These are phyloP conservation scores for Scaptodrosophila lebanonensis DNA, from an alignment of 1,140 invertebrate genomes.

Conservation along the genomic window DNA sequence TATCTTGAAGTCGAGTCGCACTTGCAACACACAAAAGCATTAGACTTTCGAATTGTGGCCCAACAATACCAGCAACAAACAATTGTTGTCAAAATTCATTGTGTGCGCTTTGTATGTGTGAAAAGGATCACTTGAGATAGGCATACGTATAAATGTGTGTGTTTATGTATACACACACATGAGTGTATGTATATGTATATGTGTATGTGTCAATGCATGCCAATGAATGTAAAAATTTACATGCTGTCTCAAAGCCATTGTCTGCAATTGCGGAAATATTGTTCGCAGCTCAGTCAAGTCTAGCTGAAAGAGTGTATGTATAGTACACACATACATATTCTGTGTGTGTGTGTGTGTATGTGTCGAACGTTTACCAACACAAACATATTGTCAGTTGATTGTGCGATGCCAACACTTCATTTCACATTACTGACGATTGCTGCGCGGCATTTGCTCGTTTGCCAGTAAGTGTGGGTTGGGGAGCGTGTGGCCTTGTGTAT, in stretches of 20 bases:
- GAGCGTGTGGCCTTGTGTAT: not conserved
- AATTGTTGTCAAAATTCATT: conserved; percentile 72
- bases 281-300: conserved; percentile 6
- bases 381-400: conserved; percentile 47
- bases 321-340: conserved; percentile 29
- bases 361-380: conserved; percentile 24
- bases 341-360: conserved; percentile 23
- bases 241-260: conserved; percentile 60
- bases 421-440: conserved; percentile 45
- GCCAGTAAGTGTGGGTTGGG: not conserved
- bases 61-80: conserved; percentile 49
- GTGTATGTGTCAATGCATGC: conserved; percentile 58
- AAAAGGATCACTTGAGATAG: conserved; percentile 50
- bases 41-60: too few relatives aligned
- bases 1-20: too few relatives aligned
- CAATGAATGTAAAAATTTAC: conserved; percentile 61
- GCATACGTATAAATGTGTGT: conserved; percentile 3
- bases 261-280: conserved; percentile 48
- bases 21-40: conserved; percentile 17
- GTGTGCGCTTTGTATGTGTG: conserved; percentile 45
- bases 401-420: conserved; percentile 56
- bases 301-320: not conserved
- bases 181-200: conserved; percentile 11
- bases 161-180: not conserved
- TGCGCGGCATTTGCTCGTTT: too few relatives aligned